Conservation (phyloP, 2,113 vertebrate species). For the Rousettus leschenaultii region DNA sequence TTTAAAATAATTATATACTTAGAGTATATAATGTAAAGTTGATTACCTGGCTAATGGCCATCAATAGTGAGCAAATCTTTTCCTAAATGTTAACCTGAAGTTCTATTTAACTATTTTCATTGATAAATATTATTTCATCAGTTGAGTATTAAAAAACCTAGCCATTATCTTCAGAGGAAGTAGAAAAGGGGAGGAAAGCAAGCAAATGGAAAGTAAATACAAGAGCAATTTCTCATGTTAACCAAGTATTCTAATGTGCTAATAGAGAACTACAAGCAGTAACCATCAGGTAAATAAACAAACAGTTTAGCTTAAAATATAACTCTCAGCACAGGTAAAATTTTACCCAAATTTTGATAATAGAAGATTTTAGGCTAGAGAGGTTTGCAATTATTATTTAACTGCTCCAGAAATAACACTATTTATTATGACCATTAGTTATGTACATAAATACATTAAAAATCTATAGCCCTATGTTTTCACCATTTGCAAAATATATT, state of each 20-base stretch:
- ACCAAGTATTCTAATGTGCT: neutral
- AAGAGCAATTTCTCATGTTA: slow-evolving; percentile 3
- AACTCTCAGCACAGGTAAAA: slow-evolving; percentile 5
- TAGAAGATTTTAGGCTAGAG: neutral
- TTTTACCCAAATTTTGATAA: neutral
- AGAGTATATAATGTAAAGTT: slow-evolving; percentile 32
- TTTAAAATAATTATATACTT: slow-evolving; percentile 38
- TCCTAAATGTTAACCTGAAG: neutral
- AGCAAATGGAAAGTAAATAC: slow-evolving; percentile 26
- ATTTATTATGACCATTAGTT: neutral
- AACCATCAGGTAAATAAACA: neutral
- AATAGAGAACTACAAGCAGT: neutral
- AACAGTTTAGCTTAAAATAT: neutral
- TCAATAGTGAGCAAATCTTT: slow-evolving; percentile 30
- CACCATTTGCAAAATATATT: neutral
- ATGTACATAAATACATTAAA: neutral
- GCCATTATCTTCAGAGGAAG: slow-evolving; percentile 25
- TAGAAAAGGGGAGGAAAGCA: neutral
- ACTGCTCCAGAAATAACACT: neutral
- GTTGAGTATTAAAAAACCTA: slow-evolving; percentile 27
- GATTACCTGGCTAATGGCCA: slow-evolving; percentile 40
- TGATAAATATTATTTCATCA: slow-evolving; percentile 36
- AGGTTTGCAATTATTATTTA: neutral
- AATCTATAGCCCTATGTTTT: neutral
- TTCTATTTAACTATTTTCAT: slow-evolving; percentile 47